A percentile compares a stretch with the other conserved stretches of the same genome.
These are phyloP conservation scores for Callosobruchus maculatus DNA, from an alignment of 2,888 invertebrate genomes.

Conservation along the genomic window DNA sequence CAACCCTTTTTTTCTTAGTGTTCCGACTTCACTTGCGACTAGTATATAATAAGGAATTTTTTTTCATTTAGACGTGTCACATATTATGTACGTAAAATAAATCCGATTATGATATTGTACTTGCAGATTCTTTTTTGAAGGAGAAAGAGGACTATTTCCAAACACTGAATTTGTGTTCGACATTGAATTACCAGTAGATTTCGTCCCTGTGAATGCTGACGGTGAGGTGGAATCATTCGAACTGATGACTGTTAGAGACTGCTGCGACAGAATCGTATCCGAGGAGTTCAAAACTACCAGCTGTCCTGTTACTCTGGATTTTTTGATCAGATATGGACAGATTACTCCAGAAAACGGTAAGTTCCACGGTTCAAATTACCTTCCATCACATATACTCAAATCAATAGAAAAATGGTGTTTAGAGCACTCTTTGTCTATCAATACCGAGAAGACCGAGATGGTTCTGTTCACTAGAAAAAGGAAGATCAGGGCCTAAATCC, in stretches of 20 bases:
- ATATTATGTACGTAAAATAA: background rate
- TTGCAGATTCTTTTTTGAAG: constrained; percentile 83
- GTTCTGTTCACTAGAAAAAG: no score
- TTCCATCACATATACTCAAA: no score
- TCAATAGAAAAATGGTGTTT: no score
- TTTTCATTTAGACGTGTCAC: no score
- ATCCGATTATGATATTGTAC: background rate
- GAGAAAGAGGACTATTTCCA: constrained; percentile 88
- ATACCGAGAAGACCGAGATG: no score
- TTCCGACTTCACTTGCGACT: no score
- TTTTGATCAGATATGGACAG: constrained; percentile 85
- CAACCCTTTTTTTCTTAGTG: no score
- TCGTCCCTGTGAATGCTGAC: constrained; percentile 88
- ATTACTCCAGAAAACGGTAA: constrained; percentile 87
- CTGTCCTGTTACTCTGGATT: constrained; percentile 87
- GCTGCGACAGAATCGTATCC: constrained; percentile 74
- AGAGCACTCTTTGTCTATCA: no score
- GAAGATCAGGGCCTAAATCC: no score
- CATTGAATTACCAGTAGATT: constrained; percentile 84
- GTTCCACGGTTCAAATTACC: no score
- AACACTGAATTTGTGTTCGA: constrained; percentile 94
- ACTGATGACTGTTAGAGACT: constrained; percentile 77
- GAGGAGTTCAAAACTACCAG: constrained; percentile 92
- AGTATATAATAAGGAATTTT: no score
- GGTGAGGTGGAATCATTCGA: constrained; percentile 93